Evolutionary conservation across 2,113 vertebrate genomes (phyloP).

Genomic region (Corydoras maculifer): DNA sequence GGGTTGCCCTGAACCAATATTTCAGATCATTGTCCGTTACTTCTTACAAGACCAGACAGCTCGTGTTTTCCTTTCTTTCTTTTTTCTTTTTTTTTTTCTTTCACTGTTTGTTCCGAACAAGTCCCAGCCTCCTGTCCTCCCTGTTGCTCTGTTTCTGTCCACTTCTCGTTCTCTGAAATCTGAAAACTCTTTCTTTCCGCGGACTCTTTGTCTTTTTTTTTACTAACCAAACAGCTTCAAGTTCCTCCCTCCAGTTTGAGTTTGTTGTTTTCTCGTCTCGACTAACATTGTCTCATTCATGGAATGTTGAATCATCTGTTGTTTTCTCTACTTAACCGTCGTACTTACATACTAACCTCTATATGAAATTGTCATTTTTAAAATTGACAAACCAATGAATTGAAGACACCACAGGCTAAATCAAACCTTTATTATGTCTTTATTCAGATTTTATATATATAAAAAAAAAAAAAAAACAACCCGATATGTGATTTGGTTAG

Average conservation of each 20-base stretch:
- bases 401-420: slow-evolving; percentile 42
- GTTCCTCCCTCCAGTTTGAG: slow-evolving; percentile 56
- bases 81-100: no score
- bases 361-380: slow-evolving; percentile 55
- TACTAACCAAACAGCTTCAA: slow-evolving; percentile 77
- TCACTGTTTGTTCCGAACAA: slow-evolving; percentile 24
- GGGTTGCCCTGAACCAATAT: no score
- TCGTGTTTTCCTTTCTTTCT: no score
- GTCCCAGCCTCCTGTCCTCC: slow-evolving; percentile 39
- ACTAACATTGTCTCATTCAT: slow-evolving; percentile 85
- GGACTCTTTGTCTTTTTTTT: slow-evolving; percentile 55
- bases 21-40: no score
- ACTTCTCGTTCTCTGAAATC: slow-evolving; percentile 44
- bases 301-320: slow-evolving; percentile 78
- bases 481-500: slow-evolving; percentile 15
- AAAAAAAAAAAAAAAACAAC: no score
- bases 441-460: slow-evolving; percentile 57
- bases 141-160: slow-evolving; percentile 38
- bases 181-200: slow-evolving; percentile 37
- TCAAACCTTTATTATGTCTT: slow-evolving; percentile 68
- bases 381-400: slow-evolving; percentile 44
- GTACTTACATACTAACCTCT: slow-evolving; percentile 67
- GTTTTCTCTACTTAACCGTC: slow-evolving; percentile 61
- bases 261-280: slow-evolving; percentile 56
- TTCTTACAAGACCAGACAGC: no score